Base-by-base conservation (phyloP, 30 jellyfish, hydroid and myxozoan species). In the Haliclystus octoradiatus region DNA sequence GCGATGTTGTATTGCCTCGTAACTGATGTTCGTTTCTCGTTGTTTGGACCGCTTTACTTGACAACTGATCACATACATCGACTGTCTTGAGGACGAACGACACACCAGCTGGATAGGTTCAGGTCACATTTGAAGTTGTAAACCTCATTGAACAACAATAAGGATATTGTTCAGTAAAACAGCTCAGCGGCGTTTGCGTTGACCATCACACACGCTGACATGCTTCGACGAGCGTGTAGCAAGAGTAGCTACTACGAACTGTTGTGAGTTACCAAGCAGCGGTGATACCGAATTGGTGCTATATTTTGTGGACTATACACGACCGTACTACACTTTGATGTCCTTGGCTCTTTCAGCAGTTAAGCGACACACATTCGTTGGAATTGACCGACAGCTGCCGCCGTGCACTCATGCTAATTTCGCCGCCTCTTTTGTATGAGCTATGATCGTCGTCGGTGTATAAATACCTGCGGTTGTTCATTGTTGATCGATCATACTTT, bases 81-180 rank as follows among this genome's bases (percentile, higher is more conserved):
- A n/a, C n/a, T n/a, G n/a, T n/a, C n/a, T 19, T 19, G 57, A 40
- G 19, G 19, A 19, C 57, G 57, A 40, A 19, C 57, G 9, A 40
- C 19, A 40, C 14, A 40, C 57, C 57, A 40, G 57, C 57, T 40
- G 57, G 57, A 40, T 40, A 19, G 57, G 57, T 40, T 40, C 57
- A 40, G 57, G 14, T 40, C 57, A 19, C 57, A 5, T 40, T 19
- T 40, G 19, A 40, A 19, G 57, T 40, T 40, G 57, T 40, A 40
- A 40, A 40, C 57, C 57, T 40, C 57, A 40, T 40, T 40, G 14
- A 19, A 40, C 57, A 40, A 40, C 57, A 40, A 40, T 40, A 40
- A 9, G 57, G 57, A 40, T 40, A 40, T 40, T 40, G 57, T 40
- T 40, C 9, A 40, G 57, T 40, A 19, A 19, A 40, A 19, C 57